phyloP scores from a whole-genome alignment of 1,140 invertebrate species.

The Antheraea mylitta region DNA sequence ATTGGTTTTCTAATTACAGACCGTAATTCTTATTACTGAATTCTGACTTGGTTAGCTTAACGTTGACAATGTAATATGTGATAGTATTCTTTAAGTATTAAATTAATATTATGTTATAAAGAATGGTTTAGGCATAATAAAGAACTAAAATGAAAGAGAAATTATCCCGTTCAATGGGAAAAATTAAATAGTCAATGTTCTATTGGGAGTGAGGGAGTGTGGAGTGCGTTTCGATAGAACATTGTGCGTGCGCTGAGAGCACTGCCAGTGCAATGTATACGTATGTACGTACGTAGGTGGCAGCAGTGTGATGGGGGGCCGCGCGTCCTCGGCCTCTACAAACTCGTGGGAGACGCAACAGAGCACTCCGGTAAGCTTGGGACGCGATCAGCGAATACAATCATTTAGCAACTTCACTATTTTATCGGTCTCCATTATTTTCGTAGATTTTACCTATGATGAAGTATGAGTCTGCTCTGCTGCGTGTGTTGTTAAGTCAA shows the following conservation, averaged over 20 bases:
- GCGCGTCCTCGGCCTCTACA: slow-evolving; percentile 52
- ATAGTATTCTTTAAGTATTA: too few relatives aligned
- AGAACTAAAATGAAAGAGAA: too few relatives aligned
- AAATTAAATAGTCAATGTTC: background rate
- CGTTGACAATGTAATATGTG: too few relatives aligned
- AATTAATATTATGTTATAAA: too few relatives aligned
- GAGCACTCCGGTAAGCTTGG: slow-evolving; percentile 74
- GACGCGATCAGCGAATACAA: slow-evolving; percentile 54
- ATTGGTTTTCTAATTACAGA: too few relatives aligned
- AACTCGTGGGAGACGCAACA: slow-evolving; percentile 72
- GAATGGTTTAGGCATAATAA: too few relatives aligned
- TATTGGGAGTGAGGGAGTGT: background rate
- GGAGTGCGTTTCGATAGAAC: slow-evolving; percentile 26
- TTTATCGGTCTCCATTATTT: slow-evolving; percentile 71
- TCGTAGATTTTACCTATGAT: slow-evolving; percentile 61
- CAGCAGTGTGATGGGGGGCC: slow-evolving; percentile 64
- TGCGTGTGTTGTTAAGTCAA: slow-evolving; percentile 73
- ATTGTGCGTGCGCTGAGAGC: slow-evolving; percentile 38
- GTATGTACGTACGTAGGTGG: slow-evolving; percentile 74
- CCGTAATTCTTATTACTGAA: too few relatives aligned
- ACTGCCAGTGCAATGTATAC: slow-evolving; percentile 63
- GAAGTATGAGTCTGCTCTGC: slow-evolving; percentile 72
- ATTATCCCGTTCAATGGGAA: too few relatives aligned
- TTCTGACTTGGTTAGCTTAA: too few relatives aligned
- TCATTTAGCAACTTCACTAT: slow-evolving; percentile 61